Evolutionary conservation across 2,888 invertebrate genomes (phyloP).

Genomic region (Argynnis bischoffii): DNA sequence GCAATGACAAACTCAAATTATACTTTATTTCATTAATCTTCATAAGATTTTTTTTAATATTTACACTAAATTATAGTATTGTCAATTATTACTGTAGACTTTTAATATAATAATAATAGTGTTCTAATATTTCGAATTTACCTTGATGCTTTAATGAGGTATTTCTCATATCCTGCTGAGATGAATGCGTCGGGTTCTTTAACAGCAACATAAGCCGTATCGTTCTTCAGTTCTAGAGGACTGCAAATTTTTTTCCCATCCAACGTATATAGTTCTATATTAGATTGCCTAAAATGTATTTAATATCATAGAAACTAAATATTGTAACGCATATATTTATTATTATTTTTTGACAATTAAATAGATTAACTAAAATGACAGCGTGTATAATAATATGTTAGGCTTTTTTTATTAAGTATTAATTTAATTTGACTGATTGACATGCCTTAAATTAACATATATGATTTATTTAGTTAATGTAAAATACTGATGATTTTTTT

Average conservation of each 20-base stretch:
- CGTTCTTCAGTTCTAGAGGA: slow-evolving; percentile 56
- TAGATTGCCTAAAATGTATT: slow-evolving; percentile 47
- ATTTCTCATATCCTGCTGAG: slow-evolving; percentile 65
- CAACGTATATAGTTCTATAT: slow-evolving; percentile 60
- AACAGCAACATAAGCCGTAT: slow-evolving; percentile 67
- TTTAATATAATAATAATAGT: too few relatives aligned
- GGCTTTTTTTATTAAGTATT: too few relatives aligned
- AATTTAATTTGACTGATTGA: too few relatives aligned
- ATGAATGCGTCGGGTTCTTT: slow-evolving; percentile 56
- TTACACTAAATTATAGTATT: too few relatives aligned
- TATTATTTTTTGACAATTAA: not conserved
- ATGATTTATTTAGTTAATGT: too few relatives aligned
- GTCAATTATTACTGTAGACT: too few relatives aligned
- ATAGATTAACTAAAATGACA: not conserved
- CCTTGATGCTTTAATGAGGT: slow-evolving; percentile 67
- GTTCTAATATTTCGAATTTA: slow-evolving; percentile 34
- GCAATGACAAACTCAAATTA: too few relatives aligned
- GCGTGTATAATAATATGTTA: not conserved
- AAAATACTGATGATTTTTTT: too few relatives aligned
- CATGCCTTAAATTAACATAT: too few relatives aligned
- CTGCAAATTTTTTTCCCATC: slow-evolving; percentile 55
- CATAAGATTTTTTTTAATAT: too few relatives aligned
- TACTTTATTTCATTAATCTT: too few relatives aligned
- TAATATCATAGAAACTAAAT: not conserved
- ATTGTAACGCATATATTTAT: not conserved